Evolutionary conservation across 2,113 vertebrate genomes (phyloP).

Genomic region (Glaucidium brasilianum): DNA sequence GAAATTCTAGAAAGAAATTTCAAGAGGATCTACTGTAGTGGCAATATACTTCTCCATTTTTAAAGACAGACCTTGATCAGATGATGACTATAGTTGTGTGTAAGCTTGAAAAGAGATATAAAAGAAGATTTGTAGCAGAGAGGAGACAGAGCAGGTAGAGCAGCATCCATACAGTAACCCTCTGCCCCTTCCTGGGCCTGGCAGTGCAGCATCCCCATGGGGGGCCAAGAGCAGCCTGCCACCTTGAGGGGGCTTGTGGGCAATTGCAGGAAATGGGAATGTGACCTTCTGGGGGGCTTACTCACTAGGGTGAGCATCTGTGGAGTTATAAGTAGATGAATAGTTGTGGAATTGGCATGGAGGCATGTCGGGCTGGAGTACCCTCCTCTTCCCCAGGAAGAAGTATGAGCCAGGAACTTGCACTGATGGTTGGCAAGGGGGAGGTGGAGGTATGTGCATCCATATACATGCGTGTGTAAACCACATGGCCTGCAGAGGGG

Average conservation of each 20-base stretch:
- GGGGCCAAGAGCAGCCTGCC: background rate
- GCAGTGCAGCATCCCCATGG: background rate
- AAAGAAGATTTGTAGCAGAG: background rate
- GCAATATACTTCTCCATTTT: background rate
- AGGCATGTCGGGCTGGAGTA: background rate
- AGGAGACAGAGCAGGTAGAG: background rate
- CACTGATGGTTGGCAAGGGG: background rate
- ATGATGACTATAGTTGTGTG: background rate
- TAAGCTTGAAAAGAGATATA: background rate
- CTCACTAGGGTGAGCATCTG: too few relatives aligned
- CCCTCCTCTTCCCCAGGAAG: background rate
- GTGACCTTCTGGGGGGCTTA: rapidly evolving
- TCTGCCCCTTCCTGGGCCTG: background rate
- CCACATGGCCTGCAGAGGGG: background rate
- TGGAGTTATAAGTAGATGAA: background rate
- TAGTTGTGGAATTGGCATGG: background rate
- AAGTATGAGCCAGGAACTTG: background rate
- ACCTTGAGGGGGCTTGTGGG: background rate
- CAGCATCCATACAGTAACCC: background rate
- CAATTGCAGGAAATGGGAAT: rapidly evolving
- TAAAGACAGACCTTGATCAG: background rate
- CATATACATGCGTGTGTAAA: background rate
- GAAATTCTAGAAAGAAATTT: background rate
- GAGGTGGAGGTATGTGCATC: rapidly evolving
- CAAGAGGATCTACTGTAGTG: background rate